Percentiles rank a stretch among this genome's conserved stretches.
phyloP scores from a whole-genome alignment of 2,797 vertebrate genomes.

The Bovichtus variegatus region DNA sequence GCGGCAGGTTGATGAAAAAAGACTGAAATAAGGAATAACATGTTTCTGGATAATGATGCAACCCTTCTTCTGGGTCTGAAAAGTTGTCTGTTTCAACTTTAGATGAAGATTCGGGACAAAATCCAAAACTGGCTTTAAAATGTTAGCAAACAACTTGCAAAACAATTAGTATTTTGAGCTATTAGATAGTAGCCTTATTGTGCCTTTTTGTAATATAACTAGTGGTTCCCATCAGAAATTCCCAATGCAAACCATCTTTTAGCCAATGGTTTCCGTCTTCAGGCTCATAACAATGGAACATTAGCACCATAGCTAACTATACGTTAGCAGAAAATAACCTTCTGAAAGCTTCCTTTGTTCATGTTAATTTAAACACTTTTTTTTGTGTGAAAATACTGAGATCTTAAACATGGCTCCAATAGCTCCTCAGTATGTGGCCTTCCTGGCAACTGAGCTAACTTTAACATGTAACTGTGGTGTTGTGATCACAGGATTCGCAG shows the following conservation, averaged over 20 bases:
- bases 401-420: conserved; percentile 2
- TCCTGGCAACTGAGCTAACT: conserved; percentile 29
- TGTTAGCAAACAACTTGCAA: too few species aligned
- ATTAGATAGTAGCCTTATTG: too few species aligned
- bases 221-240: too few species aligned
- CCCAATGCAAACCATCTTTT: too few species aligned
- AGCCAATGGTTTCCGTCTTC: not conserved
- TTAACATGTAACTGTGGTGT: conserved; percentile 30
- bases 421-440: conserved; percentile 20
- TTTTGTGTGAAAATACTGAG: conserved; percentile 30
- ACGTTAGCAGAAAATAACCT: not conserved
- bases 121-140: too few species aligned
- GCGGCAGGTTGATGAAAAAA: conserved; percentile 5
- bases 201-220: too few species aligned
- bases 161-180: too few species aligned
- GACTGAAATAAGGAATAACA: not conserved
- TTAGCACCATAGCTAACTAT: too few species aligned
- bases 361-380: conserved; percentile 4
- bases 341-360: conserved; percentile 18
- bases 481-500: conserved; percentile 47
- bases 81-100: too few species aligned
- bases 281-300: not conserved
- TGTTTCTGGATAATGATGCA: conserved; percentile 10
- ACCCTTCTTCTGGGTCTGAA: not conserved
- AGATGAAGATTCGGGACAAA: too few species aligned